Base-by-base conservation (phyloP, 2,888 invertebrate genomes). In the Orthosia gracilis region DNA sequence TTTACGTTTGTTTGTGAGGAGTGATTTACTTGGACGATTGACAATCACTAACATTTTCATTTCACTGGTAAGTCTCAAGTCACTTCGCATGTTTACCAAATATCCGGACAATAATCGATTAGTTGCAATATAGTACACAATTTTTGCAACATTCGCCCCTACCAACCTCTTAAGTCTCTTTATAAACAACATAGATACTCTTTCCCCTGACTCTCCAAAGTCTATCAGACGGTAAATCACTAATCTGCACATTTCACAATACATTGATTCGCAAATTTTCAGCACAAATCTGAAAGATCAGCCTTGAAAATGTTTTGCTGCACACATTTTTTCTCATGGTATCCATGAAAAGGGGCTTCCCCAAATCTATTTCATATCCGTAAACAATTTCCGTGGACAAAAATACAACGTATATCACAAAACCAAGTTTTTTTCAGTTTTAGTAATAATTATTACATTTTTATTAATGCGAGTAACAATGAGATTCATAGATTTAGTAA, bases 71-170 rank as follows among this genome's bases (percentile, higher is more conserved):
- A 76, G 81, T 81, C 66, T 69, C 55, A 58, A 74, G 55, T 78
- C 47, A 63, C 18, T 12, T 13, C 40, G 12, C 52, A 23, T 23
- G 62, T 21, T 94, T 93, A 95, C 94, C 94, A 95, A 71, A 90
- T 91, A 50, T 94, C 94, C 17, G 95, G 94, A 83, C 96, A 96
- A 77, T 95, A 96, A 57, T 94, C 89, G 21, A 95, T 82, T 18
- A 96, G 84, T 78, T 95, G 91, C 4, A 92, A 88, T n/a, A 96
- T 86, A 0, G 94, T 91, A 72, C 96, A 96, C 0, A 94, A 85
- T 17, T 85, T 89, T 3, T 88, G 73, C 96, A 96, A 84, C 96
- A 96, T 73, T 94, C 92, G 54, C 94, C 91, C 0, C 93, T 4
- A 95, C 85, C 77, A 92, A 92, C 64, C 94, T 89, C 79, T 89